Base-by-base conservation (phyloP, 2,113 vertebrate species). In the Sylvietta virens region DNA sequence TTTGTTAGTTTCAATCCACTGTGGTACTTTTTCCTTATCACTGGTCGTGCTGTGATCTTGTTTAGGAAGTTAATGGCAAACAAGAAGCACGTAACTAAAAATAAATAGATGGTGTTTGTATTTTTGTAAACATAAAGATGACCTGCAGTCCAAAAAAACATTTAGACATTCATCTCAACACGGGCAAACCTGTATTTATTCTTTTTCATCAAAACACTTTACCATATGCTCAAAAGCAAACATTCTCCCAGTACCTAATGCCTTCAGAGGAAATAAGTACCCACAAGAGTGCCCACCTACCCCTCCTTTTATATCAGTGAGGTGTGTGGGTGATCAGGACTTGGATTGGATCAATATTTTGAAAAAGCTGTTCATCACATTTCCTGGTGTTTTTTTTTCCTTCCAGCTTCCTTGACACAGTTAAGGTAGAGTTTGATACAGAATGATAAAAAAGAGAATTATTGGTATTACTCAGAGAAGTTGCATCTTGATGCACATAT, bases 401-500 rank as follows among this genome's bases (percentile, higher is more conserved):
- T 56, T 65, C 81, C 51, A 81, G 48, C 54, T 96, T 96, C 76
- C 65, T 94, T 91, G 89, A 61, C 47, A 71, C 33, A 64, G 72
- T 66, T 61, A 72, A 66, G 72, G 69, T 97, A 58, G 66, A 90
- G 50, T 92, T 97, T 85, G 61, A 92, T 88, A 95, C 6, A 22
- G 50, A 97, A 88, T 86, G 81, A 57, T 94, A 90, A 81, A 79
- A 87, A 93, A 79, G 71, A 79, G 58, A 95, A 65, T 79, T 61
- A 91, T 62, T 79, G 74, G 79, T 95, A 74, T 87, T 90, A 69
- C 74, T 91, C 81, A 83, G 81, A 94, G 62, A 93, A 97, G 87
- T 88, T 97, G 57, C 47, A 65, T 85, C 71, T 96, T 93, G 88
- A 91, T 93, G 67, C 67, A 80, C 47, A 19, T 81, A 76, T 90